phyloP scores from a whole-genome alignment of 1,140 invertebrate genomes.

The Drosophila malerkotliana region DNA sequence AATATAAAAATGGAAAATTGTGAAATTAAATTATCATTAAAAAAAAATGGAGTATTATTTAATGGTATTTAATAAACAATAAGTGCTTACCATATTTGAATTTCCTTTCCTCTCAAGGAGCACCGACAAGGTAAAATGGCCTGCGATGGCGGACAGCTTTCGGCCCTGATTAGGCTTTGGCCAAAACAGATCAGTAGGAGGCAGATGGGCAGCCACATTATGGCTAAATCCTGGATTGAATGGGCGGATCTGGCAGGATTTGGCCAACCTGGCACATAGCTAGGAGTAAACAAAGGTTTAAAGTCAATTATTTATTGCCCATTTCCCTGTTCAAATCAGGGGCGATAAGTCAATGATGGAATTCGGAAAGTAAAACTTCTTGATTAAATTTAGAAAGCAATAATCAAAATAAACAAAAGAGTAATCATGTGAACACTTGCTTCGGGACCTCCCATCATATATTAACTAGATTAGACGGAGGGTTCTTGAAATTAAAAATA shows the following conservation, averaged over 20 bases:
- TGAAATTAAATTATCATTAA: not conserved
- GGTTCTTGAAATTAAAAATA: constrained; percentile 34
- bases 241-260: not conserved
- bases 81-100: constrained; percentile 84
- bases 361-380: not conserved
- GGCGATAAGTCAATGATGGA: not conserved
- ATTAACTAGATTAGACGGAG: constrained; percentile 5
- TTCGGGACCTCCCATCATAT: constrained; percentile 6
- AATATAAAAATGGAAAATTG: not conserved
- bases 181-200: constrained; percentile 42
- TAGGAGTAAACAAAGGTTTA: not conserved
- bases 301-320: not conserved
- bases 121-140: constrained; percentile 85
- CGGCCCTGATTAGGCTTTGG: constrained; percentile 35
- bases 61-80: not conserved
- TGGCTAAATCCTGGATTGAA: constrained; percentile 27
- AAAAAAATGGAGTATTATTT: not conserved
- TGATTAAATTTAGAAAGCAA: not conserved
- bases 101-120: constrained; percentile 83
- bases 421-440: constrained; percentile 17
- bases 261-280: constrained; percentile 43
- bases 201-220: constrained; percentile 35
- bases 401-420: constrained; percentile 14
- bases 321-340: not conserved
- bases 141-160: constrained; percentile 84